Evolutionary conservation across 2,888 invertebrate genomes (phyloP), one percentile per base, ranked within the genome.

Genomic region (Acanthococcus lagerstroemiae): DNA sequence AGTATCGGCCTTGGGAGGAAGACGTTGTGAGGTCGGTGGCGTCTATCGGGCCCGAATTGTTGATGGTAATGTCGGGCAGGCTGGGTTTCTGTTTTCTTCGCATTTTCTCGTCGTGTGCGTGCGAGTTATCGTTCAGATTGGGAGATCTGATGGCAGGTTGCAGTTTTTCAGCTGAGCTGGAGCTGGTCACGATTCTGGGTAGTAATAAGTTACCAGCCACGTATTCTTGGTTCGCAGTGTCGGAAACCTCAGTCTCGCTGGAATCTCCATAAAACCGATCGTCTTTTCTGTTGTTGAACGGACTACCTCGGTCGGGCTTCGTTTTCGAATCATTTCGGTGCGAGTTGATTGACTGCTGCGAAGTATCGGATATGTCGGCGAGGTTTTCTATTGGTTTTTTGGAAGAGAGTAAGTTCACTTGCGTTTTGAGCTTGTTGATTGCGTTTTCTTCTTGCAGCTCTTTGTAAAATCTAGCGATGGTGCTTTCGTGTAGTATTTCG

Each of bases 381-480:
- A 3, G 9, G 17, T 50, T 50, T 4, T 2, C 12, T 17, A 17
- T 17, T 2, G 50, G 17, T 50, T 50, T 17, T 37, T n/a, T 9
- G 37, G 12, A n/a, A n/a, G 37, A 37, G 12, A 37, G 50, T 19
- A 52, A 22, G 9, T 52, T 61, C 4, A 61, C 52, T 45, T 48
- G 60, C 55, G 63, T 63, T 61, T 44, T 57, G 63, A 60, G 61
- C 52, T 52, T 56, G 52, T 52, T 12, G 61, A 66, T 83, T 21
- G 83, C 82, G 75, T 90, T 86, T 74, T 89, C 86, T 71, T 86
- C 80, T 65, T 84, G 85, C 3, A 86, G 84, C 9, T 87, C 89
- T 75, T 86, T 83, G 74, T 88, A 88, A 74, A 90, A 86, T 45
- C 90, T 80, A 7, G 86, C 86, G 86, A 90, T 88, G 12, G 88